Evolutionary conservation across 2,797 vertebrate species (phyloP).

Genomic region (Leptoclinus maculatus): DNA sequence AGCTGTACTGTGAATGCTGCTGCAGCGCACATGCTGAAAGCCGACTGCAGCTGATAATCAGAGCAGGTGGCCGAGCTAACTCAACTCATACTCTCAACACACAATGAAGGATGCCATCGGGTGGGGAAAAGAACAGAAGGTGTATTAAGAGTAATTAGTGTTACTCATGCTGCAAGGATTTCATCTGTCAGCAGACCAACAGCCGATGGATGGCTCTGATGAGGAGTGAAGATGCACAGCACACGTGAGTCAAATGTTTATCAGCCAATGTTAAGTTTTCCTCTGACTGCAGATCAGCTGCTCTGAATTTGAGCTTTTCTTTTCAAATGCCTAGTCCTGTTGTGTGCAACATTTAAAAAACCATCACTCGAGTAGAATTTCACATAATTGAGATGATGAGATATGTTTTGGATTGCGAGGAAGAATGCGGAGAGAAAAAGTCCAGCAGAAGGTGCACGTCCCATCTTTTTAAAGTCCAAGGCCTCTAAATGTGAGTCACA

Average conservation of each 20-base stretch:
- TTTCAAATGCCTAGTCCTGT: neutral
- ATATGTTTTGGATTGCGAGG: neutral
- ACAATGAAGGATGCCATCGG: neutral
- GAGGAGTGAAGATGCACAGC: slow-evolving; percentile 19
- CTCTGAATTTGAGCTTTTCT: neutral
- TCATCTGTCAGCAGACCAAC: neutral
- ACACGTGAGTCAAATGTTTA: slow-evolving; percentile 24
- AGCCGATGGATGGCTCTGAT: slow-evolving; percentile 1
- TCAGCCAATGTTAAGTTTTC: neutral
- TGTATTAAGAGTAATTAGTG: neutral
- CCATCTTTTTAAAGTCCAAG: neutral
- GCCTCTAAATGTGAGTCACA: neutral
- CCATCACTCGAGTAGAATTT: neutral
- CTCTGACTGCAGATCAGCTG: neutral
- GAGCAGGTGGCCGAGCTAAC: slow-evolving; percentile 22
- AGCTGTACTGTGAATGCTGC: slow-evolving; percentile 35
- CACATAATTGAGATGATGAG: neutral
- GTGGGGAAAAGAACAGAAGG: neutral
- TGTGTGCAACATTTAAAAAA: neutral
- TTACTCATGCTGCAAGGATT: neutral
- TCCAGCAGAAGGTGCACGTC: neutral
- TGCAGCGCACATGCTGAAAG: slow-evolving; percentile 14
- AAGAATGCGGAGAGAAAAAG: neutral
- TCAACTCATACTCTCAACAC: neutral
- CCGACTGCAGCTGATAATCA: slow-evolving; percentile 22